phyloP scores from a whole-genome alignment of 2,797 vertebrate genomes.

The Urosaurus nigricauda region DNA sequence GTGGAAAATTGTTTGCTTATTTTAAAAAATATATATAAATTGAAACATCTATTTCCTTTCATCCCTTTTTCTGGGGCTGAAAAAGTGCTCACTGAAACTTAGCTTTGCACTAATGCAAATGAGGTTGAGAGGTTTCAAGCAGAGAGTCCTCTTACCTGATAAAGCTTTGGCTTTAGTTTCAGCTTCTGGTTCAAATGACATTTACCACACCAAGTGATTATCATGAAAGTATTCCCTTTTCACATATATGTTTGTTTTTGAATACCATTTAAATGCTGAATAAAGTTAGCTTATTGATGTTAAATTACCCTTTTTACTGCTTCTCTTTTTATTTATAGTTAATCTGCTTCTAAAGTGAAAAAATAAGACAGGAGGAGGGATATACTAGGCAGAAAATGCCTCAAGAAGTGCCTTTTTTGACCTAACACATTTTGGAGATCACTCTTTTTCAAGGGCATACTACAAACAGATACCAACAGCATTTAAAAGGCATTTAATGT shows the following conservation, averaged over 20 bases:
- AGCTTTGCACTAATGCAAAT: slow-evolving; percentile 5
- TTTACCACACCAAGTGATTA: neutral
- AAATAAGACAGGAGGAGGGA: too few relatives aligned
- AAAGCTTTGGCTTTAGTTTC: slow-evolving; percentile 25
- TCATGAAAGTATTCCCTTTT: neutral
- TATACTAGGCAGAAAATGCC: too few relatives aligned
- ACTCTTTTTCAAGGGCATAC: neutral
- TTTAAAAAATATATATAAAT: neutral
- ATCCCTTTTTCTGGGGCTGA: neutral
- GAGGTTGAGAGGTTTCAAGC: slow-evolving; percentile 3
- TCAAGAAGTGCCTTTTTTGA: neutral
- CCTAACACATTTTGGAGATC: neutral
- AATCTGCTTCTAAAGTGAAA: neutral
- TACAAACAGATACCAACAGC: neutral
- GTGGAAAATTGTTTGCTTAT: neutral
- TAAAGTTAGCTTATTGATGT: neutral
- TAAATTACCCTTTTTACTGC: neutral
- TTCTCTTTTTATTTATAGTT: neutral
- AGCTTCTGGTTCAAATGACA: slow-evolving; percentile 37
- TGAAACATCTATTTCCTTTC: neutral
- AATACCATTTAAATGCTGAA: neutral
- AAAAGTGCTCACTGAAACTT: neutral
- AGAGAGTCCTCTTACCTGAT: slow-evolving; percentile 33
- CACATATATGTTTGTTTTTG: neutral
- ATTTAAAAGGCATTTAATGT: too few relatives aligned